phyloP scores from a whole-genome alignment of 2,113 vertebrate genomes.

The Terrapene triunguis region DNA sequence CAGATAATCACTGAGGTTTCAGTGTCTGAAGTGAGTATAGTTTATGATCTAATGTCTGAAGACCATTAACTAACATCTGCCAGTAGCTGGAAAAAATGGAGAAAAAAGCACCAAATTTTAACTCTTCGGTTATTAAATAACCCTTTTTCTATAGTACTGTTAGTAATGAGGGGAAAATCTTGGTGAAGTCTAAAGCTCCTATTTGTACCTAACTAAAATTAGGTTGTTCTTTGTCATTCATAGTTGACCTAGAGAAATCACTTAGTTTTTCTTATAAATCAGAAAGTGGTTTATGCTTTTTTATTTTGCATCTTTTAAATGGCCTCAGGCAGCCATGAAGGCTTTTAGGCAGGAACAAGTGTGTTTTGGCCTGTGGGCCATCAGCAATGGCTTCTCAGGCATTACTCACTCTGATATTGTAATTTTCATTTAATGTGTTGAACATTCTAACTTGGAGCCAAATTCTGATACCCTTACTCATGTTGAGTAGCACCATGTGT shows the following conservation, averaged over 20 bases:
- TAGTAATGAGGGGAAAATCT: constrained; percentile 40
- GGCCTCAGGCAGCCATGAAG: constrained; percentile 40
- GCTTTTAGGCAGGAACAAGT: constrained; percentile 28
- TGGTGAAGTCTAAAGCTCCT: constrained; percentile 40
- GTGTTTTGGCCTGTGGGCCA: not conserved
- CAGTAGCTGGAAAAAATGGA: constrained; percentile 48
- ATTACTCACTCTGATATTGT: not conserved
- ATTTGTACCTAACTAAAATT: not conserved
- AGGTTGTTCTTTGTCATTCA: constrained; percentile 12
- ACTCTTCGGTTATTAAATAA: constrained; percentile 53
- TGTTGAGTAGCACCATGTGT: accelerated
- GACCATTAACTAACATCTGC: constrained; percentile 59
- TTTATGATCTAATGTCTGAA: constrained; percentile 65
- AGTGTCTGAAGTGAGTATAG: constrained; percentile 38
- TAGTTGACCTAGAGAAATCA: constrained; percentile 42
- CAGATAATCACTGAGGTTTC: constrained; percentile 33
- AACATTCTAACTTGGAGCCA: not conserved
- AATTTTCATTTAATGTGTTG: not conserved
- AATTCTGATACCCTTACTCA: not conserved
- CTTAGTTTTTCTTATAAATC: constrained; percentile 8
- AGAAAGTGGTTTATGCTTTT: constrained; percentile 21
- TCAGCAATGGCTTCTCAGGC: constrained; percentile 6
- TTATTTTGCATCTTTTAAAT: constrained; percentile 52
- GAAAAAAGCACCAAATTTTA: constrained; percentile 41
- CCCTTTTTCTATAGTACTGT: constrained; percentile 49